These are phyloP conservation scores for Rhinoraja longicauda DNA, from an alignment of 2,797 vertebrate genomes.

Conservation along the genomic window DNA sequence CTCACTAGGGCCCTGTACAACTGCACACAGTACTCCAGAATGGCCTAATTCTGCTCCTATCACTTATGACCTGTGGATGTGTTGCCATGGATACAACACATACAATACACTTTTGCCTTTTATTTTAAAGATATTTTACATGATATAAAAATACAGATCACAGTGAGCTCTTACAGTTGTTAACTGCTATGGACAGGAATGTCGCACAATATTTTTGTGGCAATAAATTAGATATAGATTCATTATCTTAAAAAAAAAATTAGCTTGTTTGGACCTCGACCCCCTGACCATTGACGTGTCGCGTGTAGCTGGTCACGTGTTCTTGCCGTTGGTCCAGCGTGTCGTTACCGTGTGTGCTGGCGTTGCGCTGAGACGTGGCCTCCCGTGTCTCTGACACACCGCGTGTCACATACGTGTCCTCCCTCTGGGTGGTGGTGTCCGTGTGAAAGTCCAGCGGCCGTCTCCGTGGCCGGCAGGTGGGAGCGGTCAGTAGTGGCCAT, in stretches of 20 bases:
- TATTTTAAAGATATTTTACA: conserved; percentile 85
- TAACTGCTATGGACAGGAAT: conserved; percentile 77
- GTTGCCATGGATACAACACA: conserved; percentile 40
- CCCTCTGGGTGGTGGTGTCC: conserved; percentile 45
- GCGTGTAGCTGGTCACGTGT: conserved; percentile 54
- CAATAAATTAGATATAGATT: conserved; percentile 94
- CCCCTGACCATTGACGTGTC: conserved; percentile 62
- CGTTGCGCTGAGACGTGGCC: conserved; percentile 48
- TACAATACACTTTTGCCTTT: conserved; percentile 80
- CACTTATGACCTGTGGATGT: too few species aligned
- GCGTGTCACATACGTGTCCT: conserved; percentile 49
- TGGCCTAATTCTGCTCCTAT: too few species aligned
- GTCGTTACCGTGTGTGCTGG: conserved; percentile 48
- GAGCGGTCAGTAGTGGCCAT: conserved; percentile 51
- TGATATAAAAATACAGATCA: conserved; percentile 97
- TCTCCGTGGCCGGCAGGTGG: conserved; percentile 39
- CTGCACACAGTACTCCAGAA: too few species aligned
- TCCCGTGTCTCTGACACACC: conserved; percentile 52
- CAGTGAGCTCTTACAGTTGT: conserved; percentile 86
- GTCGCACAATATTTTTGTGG: conserved; percentile 84
- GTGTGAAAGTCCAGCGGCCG: conserved; percentile 40
- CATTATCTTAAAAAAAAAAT: conserved; percentile 77
- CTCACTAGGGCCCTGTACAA: too few species aligned
- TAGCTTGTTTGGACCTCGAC: conserved; percentile 62
- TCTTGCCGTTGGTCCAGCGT: conserved; percentile 49